Conservation (phyloP, 2,797 vertebrate genomes). For the Ibycter americanus region DNA sequence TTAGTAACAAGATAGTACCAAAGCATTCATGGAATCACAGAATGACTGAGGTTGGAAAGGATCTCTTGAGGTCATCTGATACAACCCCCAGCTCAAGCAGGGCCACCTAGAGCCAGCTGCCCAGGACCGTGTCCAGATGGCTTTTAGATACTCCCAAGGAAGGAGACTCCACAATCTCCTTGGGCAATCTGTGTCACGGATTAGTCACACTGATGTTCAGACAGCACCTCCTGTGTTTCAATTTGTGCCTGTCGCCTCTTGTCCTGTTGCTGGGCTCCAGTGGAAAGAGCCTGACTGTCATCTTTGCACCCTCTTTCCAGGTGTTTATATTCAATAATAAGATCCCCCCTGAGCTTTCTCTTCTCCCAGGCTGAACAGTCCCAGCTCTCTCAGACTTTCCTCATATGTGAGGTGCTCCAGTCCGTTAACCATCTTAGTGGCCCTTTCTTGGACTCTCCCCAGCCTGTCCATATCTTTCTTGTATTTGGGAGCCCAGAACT, state of each 20-base stretch:
- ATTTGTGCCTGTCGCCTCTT: no score
- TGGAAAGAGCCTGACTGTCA: no score
- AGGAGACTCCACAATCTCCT: neutral
- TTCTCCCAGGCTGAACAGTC: no score
- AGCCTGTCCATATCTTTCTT: no score
- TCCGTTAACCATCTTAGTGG: neutral
- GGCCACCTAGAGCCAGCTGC: accelerated
- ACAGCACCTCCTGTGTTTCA: no score
- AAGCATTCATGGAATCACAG: neutral
- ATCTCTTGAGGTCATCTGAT: neutral
- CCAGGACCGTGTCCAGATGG: neutral
- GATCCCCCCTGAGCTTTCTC: no score
- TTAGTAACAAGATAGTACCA: neutral
- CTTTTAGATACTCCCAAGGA: neutral
- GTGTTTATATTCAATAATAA: no score
- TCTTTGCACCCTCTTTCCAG: no score
- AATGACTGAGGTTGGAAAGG: neutral
- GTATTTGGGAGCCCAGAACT: no score
- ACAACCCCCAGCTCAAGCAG: neutral
- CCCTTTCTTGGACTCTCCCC: neutral
- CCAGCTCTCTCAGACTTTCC: neutral
- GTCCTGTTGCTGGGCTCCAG: no score
- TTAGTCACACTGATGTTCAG: no score
- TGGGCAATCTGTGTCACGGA: neutral
- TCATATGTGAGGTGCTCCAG: neutral